Percentiles rank a stretch among this genome's conserved stretches.
Conservation (phyloP, 2,797 vertebrate species). For the Helicolenus hilgendorfi region DNA sequence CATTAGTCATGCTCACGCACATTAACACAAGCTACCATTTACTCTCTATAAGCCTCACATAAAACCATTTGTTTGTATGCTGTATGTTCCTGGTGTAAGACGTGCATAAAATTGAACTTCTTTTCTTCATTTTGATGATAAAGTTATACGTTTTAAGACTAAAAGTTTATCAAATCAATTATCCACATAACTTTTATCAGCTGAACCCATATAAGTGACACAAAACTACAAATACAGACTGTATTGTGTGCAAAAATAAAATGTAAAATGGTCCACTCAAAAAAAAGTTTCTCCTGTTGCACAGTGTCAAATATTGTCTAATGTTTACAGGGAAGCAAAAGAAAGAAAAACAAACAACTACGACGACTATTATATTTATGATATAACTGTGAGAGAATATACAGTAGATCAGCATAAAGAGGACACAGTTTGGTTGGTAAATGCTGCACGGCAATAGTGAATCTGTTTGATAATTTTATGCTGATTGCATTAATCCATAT, state of each 20-base stretch:
- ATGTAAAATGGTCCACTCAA: neutral
- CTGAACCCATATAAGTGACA: neutral
- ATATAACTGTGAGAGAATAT: no score
- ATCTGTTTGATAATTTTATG: neutral
- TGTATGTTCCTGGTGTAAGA: neutral
- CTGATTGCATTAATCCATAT: neutral
- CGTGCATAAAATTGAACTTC: no score
- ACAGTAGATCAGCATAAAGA: neutral
- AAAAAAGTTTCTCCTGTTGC: no score
- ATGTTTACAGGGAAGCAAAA: no score
- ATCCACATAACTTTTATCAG: neutral
- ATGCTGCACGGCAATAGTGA: neutral
- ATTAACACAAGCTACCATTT: conserved; percentile 55
- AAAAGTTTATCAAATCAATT: neutral
- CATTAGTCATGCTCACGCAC: conserved; percentile 53
- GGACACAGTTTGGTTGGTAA: neutral
- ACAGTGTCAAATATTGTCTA: no score
- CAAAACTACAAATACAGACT: neutral
- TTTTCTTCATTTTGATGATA: neutral
- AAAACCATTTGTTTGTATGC: neutral
- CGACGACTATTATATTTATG: neutral
- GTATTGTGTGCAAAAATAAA: neutral
- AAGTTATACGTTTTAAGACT: neutral
- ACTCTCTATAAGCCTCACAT: neutral
- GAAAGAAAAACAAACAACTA: no score